These are phyloP conservation scores for Hycleus phaleratus DNA, from an alignment of 1,140 invertebrate species.

Conservation along the genomic window DNA sequence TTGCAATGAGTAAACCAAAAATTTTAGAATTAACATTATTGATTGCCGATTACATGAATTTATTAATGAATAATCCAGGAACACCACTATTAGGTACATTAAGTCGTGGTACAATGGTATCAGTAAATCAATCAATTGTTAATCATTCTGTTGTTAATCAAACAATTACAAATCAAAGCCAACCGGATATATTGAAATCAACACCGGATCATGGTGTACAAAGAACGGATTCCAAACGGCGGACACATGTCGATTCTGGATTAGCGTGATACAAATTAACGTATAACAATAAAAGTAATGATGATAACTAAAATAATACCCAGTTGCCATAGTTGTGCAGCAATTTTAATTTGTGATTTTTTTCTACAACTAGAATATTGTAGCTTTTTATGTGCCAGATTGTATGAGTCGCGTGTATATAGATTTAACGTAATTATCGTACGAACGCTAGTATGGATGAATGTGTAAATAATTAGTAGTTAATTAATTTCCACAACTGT, in stretches of 20 bases:
- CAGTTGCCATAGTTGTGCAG: constrained; percentile 6
- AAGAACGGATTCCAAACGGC: constrained; percentile 46
- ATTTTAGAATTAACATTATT: constrained; percentile 83
- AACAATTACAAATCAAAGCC: constrained; percentile 38
- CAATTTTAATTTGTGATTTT: neutral
- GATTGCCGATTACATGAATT: constrained; percentile 95
- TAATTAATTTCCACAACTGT: neutral
- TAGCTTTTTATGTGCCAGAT: constrained; percentile 12
- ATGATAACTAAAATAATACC: constrained; percentile 9
- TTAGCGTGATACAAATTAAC: constrained; percentile 42
- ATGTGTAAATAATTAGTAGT: constrained; percentile 6
- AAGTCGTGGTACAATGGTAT: constrained; percentile 49
- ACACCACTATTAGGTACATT: constrained; percentile 75
- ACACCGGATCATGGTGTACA: constrained; percentile 63
- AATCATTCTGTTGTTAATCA: constrained; percentile 42
- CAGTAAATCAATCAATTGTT: constrained; percentile 44
- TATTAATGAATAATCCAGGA: constrained; percentile 63
- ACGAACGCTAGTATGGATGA: neutral
- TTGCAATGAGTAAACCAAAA: constrained; percentile 87
- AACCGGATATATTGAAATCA: constrained; percentile 76
- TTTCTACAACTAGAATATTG: neutral
- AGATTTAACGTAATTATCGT: constrained; percentile 2
- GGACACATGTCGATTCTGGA: constrained; percentile 48
- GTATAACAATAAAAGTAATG: constrained; percentile 3
- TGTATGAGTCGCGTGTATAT: neutral